These are phyloP conservation scores for Papilio gigon DNA, from an alignment of 2,888 invertebrate species.

Conservation along the genomic window DNA sequence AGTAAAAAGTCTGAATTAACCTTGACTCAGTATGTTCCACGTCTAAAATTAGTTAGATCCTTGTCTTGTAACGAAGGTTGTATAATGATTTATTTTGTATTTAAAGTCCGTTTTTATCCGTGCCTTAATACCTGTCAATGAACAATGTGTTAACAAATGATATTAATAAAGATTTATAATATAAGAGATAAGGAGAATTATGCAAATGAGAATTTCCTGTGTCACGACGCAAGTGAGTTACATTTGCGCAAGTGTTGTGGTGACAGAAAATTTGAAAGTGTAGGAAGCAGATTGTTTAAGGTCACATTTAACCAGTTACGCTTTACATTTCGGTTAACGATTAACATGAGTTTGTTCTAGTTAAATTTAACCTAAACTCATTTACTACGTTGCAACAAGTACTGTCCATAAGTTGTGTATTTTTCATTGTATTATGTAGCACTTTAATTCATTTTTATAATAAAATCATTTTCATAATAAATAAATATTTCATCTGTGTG, in stretches of 20 bases:
- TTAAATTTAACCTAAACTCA: slow-evolving; percentile 43
- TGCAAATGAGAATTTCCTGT: slow-evolving; percentile 42
- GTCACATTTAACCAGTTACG: slow-evolving; percentile 57
- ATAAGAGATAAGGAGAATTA: slow-evolving; percentile 38
- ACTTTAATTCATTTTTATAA: too few relatives aligned
- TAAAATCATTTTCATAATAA: too few relatives aligned
- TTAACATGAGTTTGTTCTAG: slow-evolving; percentile 40
- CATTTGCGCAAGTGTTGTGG: slow-evolving; percentile 57
- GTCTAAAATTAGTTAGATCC: slow-evolving; percentile 30
- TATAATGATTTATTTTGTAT: slow-evolving; percentile 29
- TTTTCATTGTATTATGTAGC: too few relatives aligned
- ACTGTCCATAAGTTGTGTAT: too few relatives aligned
- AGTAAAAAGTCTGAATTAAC: slow-evolving; percentile 22
- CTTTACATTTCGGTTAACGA: slow-evolving; percentile 48
- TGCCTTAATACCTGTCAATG: slow-evolving; percentile 16
- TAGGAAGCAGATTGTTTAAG: slow-evolving; percentile 62
- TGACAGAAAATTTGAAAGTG: slow-evolving; percentile 66
- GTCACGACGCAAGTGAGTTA: slow-evolving; percentile 49
- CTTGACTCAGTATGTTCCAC: slow-evolving; percentile 20
- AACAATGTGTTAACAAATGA: slow-evolving; percentile 26
- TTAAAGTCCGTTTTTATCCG: slow-evolving; percentile 26
- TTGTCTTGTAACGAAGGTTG: slow-evolving; percentile 36
- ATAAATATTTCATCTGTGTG: too few relatives aligned
- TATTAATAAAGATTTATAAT: slow-evolving; percentile 31
- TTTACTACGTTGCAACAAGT: too few relatives aligned